Evolutionary conservation across 2,888 invertebrate species (phyloP), one percentile per base, ranked within the genome.

Genomic region (Omphaloscelis lunosa): DNA sequence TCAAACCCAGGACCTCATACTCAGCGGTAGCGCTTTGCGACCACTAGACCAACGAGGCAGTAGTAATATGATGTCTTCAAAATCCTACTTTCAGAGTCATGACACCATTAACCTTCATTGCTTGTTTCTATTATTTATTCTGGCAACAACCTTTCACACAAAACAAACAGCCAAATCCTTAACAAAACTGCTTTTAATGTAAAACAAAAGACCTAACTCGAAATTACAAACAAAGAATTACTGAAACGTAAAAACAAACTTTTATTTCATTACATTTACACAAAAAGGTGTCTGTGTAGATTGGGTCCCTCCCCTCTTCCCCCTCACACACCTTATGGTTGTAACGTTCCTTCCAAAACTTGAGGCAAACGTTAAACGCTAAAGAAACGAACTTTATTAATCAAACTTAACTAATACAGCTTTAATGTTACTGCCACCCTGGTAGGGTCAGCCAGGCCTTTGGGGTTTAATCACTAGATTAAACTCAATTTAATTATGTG

Each of bases 301-400:
- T 23, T 51, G 23, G 17, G 48, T 34, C 17, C 6, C 45, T 34
- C 45, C 65, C 34, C 29, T 1, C 23, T 65, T 17, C n/a, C 2
- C 70, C 74, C 63, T 34, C 15, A 68, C 68, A 73, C 82, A 69
- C 80, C 86, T 65, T 73, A 83, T 85, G 86, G 65, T 80, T 48
- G 34, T 67, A 86, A 83, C 79, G 67, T 74, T 74, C 39, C 68
- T 63, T 48, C 80, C 72, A 67, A 86, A 87, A 87, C 79, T 86
- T 85, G 61, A 53, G 51, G 61, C 83, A 70, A 88, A 82, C 75
- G 74, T 79, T 85, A 77, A 86, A 83, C 72, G 75, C 79, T 74
- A 75, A 87, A 87, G 87, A 88, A 87, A 88, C 77, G 71, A 88
- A 88, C 87, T 88, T 87, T 88, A 88, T 88, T 88, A 87, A 88